Evolutionary conservation across 2,113 vertebrate genomes (phyloP), one percentile per base, ranked within the genome.

Genomic region (Gambusia holbrooki): DNA sequence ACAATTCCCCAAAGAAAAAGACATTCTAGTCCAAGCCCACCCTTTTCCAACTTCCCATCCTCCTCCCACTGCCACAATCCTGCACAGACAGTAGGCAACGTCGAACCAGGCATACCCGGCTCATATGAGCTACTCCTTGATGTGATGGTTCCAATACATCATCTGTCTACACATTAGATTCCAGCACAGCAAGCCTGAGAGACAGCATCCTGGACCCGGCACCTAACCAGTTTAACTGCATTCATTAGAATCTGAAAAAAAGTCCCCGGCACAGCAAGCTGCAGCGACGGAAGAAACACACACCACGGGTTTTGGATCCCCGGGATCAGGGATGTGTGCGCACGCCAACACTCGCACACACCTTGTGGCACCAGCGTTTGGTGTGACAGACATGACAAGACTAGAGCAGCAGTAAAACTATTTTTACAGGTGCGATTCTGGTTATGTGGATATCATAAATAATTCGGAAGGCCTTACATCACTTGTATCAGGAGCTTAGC

Each of bases 1-100:
- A 69, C 90, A 89, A 92, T 93, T 93, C 92, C 90, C 92, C 63
- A 80, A 89, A 89, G 91, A 87, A 88, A 37, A 91, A 88, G 76
- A 84, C 80, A 79, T 65, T 71, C 72, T 78, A 81, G 71, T 78
- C 88, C 84, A 84, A 88, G 60, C 75, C 37, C 22, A 69, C 25
- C 42, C 63, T 42, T 62, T 64, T 37, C 32, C 62, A 14, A 7
- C 15, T 61, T 12, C 58, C 22, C 72, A 1, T n/a, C 33, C 48
- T 62, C 27, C 71, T 15, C 72, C 5, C 19, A 51, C 42, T 66
- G n/a, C 70, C 71, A 28, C 80, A 51, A 30, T 61, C 71, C 71
- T 69, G 74, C 58, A 66, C 35, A 89, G 74, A 82, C 69, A 75
- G 81, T 74, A 84, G 66, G 71, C 73, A 79, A 73, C 69, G 9